Evolutionary conservation across 2,888 invertebrate species (phyloP), one percentile per base, ranked within the genome.

Genomic region (Margaritifera margaritifera): DNA sequence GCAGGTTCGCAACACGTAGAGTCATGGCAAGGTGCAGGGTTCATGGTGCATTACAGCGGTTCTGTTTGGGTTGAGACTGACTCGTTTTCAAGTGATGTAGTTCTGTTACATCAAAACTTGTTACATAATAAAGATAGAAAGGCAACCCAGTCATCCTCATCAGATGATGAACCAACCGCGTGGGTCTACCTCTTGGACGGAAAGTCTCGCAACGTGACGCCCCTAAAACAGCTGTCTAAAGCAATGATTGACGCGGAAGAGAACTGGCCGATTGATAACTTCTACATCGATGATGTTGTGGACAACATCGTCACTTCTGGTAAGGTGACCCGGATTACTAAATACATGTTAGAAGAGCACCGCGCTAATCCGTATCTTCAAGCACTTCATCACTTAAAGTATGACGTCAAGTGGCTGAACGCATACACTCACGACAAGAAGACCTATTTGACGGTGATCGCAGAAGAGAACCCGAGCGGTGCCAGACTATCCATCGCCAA

Each of bases 1-100:
- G 53, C 64, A 3, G 70, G 60, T 0, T 66, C 66, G 0, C 75
- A 78, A 42, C 75, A 70, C 61, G 71, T 69, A 6, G 72, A 77
- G 20, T 76, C 67, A 27, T 86, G 85, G 86, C 71, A 80, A 53
- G 83, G 80, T 2, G 79, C 82, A 6, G 86, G 84, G 0, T 80
- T 86, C 65, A 69, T 75, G 50, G 79, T 81, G 20, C 81, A 83
- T 66, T 72, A 74, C 22, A 72, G 77, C 24, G 83, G 84, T 3
- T 80, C 76, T 18, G 64, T 87, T 22, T 87, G 86, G 86, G 83
- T 84, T 50, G 83, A 81, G 19, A 80, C 80, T 19, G 85, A 86
- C 56, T 65, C 69, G 15, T 80, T 82, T 64, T 76, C 84, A 0
- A 80, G 84, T 51, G 85, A 86, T 69, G 70, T 81, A 8, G 71